phyloP scores from a whole-genome alignment of 2,888 invertebrate species.

The Dicyrtomina minuta region DNA sequence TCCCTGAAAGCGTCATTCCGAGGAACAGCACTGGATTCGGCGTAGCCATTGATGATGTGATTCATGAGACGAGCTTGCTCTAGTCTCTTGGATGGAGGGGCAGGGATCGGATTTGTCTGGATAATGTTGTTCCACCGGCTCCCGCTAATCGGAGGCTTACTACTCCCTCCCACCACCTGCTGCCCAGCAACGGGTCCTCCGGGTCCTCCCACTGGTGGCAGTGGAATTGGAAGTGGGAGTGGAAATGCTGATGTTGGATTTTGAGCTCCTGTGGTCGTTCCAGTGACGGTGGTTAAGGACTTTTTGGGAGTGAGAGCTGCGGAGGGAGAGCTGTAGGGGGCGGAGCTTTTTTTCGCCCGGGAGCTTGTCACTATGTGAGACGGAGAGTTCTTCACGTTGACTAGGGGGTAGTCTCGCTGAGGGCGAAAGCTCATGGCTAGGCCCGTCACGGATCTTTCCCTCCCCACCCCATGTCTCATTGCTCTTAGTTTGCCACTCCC shows the following conservation, averaged over 20 bases:
- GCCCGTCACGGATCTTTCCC: constrained; percentile 14
- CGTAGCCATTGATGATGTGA: constrained; percentile 18
- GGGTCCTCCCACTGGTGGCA: not conserved
- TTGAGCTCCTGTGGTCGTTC: not conserved
- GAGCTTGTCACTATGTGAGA: not conserved
- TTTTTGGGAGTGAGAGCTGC: not conserved
- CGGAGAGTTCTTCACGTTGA: not conserved
- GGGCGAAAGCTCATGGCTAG: not conserved
- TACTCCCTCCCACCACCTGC: no score
- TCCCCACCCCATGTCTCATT: not conserved
- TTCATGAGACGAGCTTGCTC: constrained; percentile 15
- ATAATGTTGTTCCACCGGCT: constrained; percentile 5
- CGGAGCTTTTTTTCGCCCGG: not conserved
- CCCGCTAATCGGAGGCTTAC: not conserved
- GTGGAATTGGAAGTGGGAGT: not conserved
- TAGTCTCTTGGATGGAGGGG: constrained; percentile 20
- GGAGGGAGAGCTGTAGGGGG: not conserved
- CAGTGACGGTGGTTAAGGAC: not conserved
- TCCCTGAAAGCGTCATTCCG: not conserved
- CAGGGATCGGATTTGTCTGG: constrained; percentile 13
- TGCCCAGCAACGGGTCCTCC: not conserved
- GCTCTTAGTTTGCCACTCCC: not conserved
- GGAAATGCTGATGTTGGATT: not conserved
- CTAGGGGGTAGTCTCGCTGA: not conserved
- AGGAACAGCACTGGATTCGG: not conserved